Evolutionary conservation across 2,797 vertebrate species (phyloP).

Genomic region (Microhierax caerulescens): DNA sequence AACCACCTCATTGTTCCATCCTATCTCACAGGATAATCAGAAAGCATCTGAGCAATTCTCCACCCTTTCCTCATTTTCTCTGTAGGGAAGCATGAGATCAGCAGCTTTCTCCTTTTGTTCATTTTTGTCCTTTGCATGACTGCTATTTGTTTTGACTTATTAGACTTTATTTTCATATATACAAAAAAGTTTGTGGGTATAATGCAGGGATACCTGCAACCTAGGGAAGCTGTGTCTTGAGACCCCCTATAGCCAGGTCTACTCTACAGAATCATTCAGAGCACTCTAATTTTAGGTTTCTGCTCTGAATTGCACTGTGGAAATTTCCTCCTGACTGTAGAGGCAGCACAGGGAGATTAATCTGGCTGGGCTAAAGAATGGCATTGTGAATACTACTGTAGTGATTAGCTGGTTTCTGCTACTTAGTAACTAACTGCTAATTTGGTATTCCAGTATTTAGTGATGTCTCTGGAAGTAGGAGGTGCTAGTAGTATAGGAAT

Average conservation of each 20-base stretch:
- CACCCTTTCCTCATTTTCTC: constrained; percentile 54
- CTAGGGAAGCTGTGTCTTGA: background rate
- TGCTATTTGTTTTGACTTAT: background rate
- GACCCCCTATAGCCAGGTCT: background rate
- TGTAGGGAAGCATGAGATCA: constrained; percentile 36
- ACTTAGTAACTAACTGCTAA: background rate
- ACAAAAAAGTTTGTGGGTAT: background rate
- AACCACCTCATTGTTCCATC: constrained; percentile 24
- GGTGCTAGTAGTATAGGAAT: background rate
- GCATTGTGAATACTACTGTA: background rate
- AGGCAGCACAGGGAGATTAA: background rate
- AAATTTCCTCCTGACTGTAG: background rate
- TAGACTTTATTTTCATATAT: background rate
- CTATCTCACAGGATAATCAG: constrained; percentile 38
- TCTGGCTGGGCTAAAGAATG: background rate
- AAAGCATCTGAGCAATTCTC: background rate
- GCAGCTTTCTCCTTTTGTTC: constrained; percentile 29
- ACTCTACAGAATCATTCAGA: background rate
- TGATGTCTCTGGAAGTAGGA: background rate
- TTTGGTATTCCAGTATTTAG: background rate
- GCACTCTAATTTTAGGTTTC: background rate
- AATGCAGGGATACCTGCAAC: background rate
- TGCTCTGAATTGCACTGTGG: background rate
- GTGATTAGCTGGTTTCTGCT: background rate
- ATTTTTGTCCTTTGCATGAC: background rate